phyloP scores from a whole-genome alignment of 2,888 invertebrate species.

The Cecidostiba fungosa region DNA sequence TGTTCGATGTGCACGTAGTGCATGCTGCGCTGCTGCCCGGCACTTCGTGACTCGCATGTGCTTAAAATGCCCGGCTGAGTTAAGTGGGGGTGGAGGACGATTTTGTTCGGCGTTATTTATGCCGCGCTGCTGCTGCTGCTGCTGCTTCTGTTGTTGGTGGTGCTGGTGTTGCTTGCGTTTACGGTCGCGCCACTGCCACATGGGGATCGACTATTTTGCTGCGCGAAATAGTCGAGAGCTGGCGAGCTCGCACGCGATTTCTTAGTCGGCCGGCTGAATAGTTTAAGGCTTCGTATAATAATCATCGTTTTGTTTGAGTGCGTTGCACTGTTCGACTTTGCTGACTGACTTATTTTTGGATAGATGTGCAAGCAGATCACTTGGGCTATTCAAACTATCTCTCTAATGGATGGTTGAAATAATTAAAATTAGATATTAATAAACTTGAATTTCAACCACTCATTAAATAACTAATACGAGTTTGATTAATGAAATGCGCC shows the following conservation, averaged over 20 bases:
- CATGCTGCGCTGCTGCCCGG: background rate
- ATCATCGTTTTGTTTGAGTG: background rate
- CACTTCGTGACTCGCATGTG: conserved; percentile 53
- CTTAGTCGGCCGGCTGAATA: background rate
- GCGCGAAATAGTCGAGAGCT: background rate
- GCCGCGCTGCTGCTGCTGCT: background rate
- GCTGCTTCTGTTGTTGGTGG: background rate
- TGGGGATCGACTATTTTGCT: background rate
- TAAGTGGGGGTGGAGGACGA: background rate
- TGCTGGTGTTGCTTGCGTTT: background rate
- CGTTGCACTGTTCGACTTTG: background rate
- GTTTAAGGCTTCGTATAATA: background rate
- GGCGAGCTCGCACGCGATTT: background rate
- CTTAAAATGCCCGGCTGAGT: background rate
- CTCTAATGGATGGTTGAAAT: too few species aligned
- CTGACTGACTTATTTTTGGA: too few species aligned
- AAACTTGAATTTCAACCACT: background rate
- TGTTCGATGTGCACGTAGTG: conserved; percentile 46
- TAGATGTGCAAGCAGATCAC: too few species aligned
- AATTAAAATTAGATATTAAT: too few species aligned
- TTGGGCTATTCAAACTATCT: too few species aligned
- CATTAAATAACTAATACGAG: background rate
- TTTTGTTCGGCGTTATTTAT: conserved; percentile 17
- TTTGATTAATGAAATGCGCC: background rate
- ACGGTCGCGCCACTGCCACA: background rate